Evolutionary conservation across 1,140 invertebrate genomes (phyloP), one percentile per base, ranked within the genome.

Genomic region (Orussus abietinus): DNA sequence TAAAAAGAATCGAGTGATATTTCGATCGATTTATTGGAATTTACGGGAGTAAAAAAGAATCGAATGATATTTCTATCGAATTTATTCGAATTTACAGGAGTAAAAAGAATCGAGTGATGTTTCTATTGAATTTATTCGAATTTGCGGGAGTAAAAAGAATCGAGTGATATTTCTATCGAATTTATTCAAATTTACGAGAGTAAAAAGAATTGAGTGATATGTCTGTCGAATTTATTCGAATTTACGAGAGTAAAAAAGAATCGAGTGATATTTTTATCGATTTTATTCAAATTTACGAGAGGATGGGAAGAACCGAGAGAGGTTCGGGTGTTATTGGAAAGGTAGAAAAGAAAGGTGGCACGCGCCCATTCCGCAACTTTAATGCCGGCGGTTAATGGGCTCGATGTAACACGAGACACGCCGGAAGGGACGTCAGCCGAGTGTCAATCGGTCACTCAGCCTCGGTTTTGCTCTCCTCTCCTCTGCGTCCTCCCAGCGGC

Each of bases 371-470:
- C 57, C 54, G 59, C 69, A 66, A 69, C 62, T 68, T 64, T 62
- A 67, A 71, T 72, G 66, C 59, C 65, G 67, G 66, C 60, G 59
- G 59, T 64, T 67, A 66, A 69, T 55, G 44, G 55, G 47, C 54
- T 53, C 42, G 47, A 29, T 56, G 66, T 68, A 69, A 72, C 63
- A 64, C 60, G 60, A 69, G 66, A 66, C 67, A 64, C 53, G 64
- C 65, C 67, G 69, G 69, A 72, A 70, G 56, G 60, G 61, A 63
- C 65, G 60, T 67, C 58, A 64, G 49, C 55, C 57, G 59, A 64
- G 61, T 69, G 69, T 67, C 62, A 68, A 60, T 66, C 60, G 59
- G 59, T 66, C 59, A 62, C 60, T 66, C 57, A 57, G 52, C 50
- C 55, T 51, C 41, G 44, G 50, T 42, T 29, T 9, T 41, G 20